phyloP scores from a whole-genome alignment of 1,140 invertebrate species.

The Globodera ellingtonae region DNA sequence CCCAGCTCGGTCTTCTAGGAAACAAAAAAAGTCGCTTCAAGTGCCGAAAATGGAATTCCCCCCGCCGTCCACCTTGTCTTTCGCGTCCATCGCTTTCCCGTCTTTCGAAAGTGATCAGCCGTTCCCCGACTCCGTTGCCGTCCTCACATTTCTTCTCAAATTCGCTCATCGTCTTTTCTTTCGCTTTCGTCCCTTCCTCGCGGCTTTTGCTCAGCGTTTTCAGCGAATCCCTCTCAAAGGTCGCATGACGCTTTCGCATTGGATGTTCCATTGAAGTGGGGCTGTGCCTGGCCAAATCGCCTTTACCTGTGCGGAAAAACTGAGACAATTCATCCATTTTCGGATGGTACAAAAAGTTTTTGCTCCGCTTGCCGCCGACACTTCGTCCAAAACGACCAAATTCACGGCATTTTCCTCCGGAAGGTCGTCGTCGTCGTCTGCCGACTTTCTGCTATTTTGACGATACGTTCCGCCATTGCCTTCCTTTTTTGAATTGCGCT shows the following conservation, averaged over 20 bases:
- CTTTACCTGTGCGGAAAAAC: not conserved
- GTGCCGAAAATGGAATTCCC: no score
- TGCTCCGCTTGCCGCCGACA: not conserved
- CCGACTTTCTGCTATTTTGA: constrained; percentile 4
- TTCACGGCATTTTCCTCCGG: constrained; percentile 59
- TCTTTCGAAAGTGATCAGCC: not conserved
- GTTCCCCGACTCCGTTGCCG: not conserved
- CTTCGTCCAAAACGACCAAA: constrained; percentile 58
- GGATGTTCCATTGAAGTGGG: constrained; percentile 23
- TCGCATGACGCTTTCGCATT: constrained; percentile 23
- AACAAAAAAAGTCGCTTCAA: no score
- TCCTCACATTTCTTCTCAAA: not conserved
- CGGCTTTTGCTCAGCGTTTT: not conserved
- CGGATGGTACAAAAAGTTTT: not conserved
- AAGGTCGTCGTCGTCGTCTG: constrained; percentile 49
- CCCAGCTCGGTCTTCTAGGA: no score
- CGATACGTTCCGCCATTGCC: constrained; percentile 5
- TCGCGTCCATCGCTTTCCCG: not conserved
- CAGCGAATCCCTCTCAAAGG: constrained; percentile 23
- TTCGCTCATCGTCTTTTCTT: not conserved
- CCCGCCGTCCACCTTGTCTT: not conserved
- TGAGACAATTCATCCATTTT: not conserved
- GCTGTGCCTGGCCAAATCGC: constrained; percentile 1
- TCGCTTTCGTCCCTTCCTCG: not conserved
- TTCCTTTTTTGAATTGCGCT: constrained; percentile 9